Evolutionary conservation across 92 coral and sea anemone genomes (phyloP), one percentile per base, ranked within the genome.

Genomic region (Meandrina meandrites): DNA sequence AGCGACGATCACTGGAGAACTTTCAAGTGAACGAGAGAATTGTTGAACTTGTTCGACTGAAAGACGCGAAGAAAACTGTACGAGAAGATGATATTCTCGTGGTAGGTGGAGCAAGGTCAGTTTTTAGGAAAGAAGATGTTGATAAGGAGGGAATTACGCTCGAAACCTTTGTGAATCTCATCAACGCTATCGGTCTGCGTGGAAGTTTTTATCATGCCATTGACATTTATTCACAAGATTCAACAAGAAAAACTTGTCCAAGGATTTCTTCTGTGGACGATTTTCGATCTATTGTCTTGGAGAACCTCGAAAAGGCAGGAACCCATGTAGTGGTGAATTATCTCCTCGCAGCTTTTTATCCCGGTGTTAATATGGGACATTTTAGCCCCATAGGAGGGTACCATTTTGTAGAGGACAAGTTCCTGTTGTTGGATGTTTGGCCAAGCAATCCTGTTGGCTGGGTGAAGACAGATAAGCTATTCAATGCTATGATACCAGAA

Each of bases 401-500:
- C 28, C 83, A 91, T 77, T 28, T 32, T 17, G 58, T 42, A 30
- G 87, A 91, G 66, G 94, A 92, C 84, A 83, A 79, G 51, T 86
- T 92, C 67, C 82, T 92, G 45, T 54, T 92, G 31, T 76, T 92
- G 30, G 94, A 92, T 86, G 92, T 89, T 10, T 92, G 92, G 94
- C 94, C 94, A 8, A 31, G 40, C 8, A 86, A 88, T 16, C 86
- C 92, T 18, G 54, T 64, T 68, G 84, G 90, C 36, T 92, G 94
- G 94, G 86, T 92, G 21, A 92, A 85, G 57, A 67, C 83, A 31
- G 85, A 86, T 58, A 81, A 81, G 48, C 92, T 92, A 28, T 92
- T 89, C n/a, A 83, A 86, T 76, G 90, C 92, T 27, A 89, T 92
- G 94, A 71, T 74, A 50, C 3, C 77, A 40, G 81, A 89, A 32